phyloP scores from a whole-genome alignment of 2,113 vertebrate genomes.

The Egretta garzetta region DNA sequence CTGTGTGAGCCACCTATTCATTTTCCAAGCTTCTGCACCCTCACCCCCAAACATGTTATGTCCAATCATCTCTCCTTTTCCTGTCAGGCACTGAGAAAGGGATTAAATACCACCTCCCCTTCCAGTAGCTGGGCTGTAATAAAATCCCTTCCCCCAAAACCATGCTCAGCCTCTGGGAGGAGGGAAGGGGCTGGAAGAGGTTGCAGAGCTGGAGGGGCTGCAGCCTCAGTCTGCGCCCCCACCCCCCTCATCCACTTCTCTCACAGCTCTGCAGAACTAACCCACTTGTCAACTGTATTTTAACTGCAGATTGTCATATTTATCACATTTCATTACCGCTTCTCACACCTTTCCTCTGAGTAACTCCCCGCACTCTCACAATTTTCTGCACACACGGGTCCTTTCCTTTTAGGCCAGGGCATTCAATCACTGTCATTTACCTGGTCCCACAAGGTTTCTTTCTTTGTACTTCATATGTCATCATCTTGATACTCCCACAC shows the following conservation, averaged over 20 bases:
- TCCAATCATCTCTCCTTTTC: not conserved
- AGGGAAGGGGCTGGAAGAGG: not conserved
- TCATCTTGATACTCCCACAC: not conserved
- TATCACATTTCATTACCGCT: not conserved
- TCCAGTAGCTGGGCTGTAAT: not conserved
- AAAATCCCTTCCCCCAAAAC: not conserved
- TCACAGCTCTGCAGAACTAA: not conserved
- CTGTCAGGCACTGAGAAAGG: not conserved
- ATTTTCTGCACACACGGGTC: not conserved
- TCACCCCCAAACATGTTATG: not conserved
- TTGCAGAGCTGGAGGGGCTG: not conserved
- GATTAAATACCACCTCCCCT: not conserved
- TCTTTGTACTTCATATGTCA: not conserved
- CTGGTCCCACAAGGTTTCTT: not conserved
- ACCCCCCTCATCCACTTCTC: not conserved
- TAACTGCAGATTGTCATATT: not conserved
- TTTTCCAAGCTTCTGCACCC: not conserved
- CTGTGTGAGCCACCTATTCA: not conserved
- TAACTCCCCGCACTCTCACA: accelerated
- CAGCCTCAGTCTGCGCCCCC: not conserved
- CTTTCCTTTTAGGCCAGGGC: not conserved
- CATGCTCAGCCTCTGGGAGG: not conserved
- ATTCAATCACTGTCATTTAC: not conserved
- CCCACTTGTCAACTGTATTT: not conserved
- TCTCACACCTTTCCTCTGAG: not conserved